Evolutionary conservation across 2,797 vertebrate genomes (phyloP).

Genomic region (Heteromormyrus szaboi): DNA sequence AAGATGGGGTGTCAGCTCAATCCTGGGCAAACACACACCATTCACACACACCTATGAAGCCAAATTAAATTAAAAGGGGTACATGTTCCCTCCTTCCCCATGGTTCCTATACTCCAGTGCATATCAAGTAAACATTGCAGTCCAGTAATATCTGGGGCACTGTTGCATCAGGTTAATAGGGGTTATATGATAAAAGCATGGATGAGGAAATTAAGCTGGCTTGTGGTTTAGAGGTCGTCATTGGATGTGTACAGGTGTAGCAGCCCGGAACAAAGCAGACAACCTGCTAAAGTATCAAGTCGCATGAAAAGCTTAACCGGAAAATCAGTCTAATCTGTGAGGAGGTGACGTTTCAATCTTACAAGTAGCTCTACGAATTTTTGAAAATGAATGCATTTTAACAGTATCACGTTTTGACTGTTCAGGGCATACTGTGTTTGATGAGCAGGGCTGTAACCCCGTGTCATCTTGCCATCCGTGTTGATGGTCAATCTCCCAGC

Average conservation of each 20-base stretch:
- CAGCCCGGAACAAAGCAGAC: background rate
- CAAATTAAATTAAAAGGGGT: background rate
- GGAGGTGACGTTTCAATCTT: background rate
- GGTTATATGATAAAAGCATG: background rate
- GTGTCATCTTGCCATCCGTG: background rate
- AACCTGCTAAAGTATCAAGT: background rate
- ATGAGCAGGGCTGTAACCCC: background rate
- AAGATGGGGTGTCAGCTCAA: background rate
- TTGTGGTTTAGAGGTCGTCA: background rate
- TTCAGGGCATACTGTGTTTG: background rate
- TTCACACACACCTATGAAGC: background rate
- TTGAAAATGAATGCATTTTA: background rate
- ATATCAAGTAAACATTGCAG: background rate
- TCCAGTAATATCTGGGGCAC: background rate
- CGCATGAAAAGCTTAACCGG: background rate
- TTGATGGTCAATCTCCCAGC: background rate
- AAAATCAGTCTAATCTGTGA: background rate
- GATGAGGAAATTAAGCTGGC: background rate
- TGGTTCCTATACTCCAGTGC: background rate
- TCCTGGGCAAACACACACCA: background rate
- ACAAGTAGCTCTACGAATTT: background rate
- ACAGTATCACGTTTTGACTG: background rate
- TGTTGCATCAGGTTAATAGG: background rate
- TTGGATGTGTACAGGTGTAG: background rate
- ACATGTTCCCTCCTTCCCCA: background rate